Conservation (phyloP, 2,797 vertebrate species). For the Micromesistius poutassou region DNA sequence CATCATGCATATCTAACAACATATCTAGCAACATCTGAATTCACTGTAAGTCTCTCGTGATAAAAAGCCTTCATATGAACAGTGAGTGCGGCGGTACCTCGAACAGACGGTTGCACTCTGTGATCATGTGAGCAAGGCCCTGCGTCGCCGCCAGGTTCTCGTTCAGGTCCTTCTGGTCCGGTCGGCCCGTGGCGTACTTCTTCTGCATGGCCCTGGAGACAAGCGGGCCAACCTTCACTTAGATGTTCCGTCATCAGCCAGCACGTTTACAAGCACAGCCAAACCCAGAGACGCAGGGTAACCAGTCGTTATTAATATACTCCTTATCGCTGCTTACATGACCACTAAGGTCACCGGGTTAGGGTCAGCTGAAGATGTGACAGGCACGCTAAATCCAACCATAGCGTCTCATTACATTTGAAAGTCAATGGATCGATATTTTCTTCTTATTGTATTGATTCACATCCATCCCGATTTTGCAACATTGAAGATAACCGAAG, state of each 20-base stretch:
- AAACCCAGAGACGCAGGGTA: background rate
- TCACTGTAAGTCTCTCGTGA: background rate
- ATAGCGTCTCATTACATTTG: background rate
- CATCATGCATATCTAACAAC: background rate
- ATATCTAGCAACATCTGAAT: too few species aligned
- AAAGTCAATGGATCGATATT: background rate
- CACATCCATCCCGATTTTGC: background rate
- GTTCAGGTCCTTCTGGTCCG: slow-evolving; percentile 97
- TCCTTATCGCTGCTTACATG: background rate
- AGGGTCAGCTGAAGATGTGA: background rate
- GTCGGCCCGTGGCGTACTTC: slow-evolving; percentile 93
- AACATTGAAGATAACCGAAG: background rate
- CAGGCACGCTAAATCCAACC: background rate
- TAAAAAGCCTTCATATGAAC: slow-evolving; percentile 9
- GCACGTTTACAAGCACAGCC: slow-evolving; percentile 24
- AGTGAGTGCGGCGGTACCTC: slow-evolving; percentile 75
- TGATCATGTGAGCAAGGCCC: slow-evolving; percentile 97
- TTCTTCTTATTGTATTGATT: background rate
- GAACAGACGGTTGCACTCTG: slow-evolving; percentile 92
- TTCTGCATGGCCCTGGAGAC: slow-evolving; percentile 88
- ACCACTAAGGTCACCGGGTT: background rate
- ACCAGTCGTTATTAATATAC: background rate
- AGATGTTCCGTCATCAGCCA: slow-evolving; percentile 4
- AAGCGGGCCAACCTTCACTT: background rate
- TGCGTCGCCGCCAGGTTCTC: slow-evolving; percentile 96